Evolutionary conservation across 2,113 vertebrate genomes (phyloP).

Genomic region (Willisornis vidua): DNA sequence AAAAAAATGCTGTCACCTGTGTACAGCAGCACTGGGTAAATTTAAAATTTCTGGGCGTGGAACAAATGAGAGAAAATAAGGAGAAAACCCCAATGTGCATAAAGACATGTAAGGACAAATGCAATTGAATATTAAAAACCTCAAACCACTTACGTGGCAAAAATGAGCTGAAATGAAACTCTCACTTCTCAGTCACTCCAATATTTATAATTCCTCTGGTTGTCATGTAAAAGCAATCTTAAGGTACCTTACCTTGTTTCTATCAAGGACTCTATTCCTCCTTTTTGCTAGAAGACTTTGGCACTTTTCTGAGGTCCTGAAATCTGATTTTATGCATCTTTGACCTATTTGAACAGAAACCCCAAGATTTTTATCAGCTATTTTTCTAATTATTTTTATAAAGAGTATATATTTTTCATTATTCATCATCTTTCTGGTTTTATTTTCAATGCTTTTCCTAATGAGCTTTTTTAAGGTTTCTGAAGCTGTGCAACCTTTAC

Average conservation of each 20-base stretch:
- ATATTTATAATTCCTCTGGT: background rate
- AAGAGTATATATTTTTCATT: background rate
- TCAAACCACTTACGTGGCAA: background rate
- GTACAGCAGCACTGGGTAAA: background rate
- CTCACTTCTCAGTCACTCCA: background rate
- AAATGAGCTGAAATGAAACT: background rate
- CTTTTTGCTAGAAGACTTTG: background rate
- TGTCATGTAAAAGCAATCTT: background rate
- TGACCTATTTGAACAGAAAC: background rate
- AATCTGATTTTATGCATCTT: background rate
- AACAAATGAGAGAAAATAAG: background rate
- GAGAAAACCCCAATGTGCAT: rapidly evolving
- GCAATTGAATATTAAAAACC: background rate
- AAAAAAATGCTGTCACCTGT: background rate
- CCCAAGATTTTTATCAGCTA: background rate
- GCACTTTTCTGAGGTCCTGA: background rate
- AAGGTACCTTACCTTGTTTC: background rate
- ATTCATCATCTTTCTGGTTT: background rate
- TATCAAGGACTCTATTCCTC: background rate
- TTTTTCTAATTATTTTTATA: background rate
- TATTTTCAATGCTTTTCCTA: background rate
- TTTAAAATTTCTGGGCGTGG: background rate
- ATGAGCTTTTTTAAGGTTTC: background rate
- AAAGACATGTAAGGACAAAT: background rate
- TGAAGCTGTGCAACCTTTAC: background rate